Conservation (phyloP, 2,888 invertebrate species). For the Rotaria sp. region DNA sequence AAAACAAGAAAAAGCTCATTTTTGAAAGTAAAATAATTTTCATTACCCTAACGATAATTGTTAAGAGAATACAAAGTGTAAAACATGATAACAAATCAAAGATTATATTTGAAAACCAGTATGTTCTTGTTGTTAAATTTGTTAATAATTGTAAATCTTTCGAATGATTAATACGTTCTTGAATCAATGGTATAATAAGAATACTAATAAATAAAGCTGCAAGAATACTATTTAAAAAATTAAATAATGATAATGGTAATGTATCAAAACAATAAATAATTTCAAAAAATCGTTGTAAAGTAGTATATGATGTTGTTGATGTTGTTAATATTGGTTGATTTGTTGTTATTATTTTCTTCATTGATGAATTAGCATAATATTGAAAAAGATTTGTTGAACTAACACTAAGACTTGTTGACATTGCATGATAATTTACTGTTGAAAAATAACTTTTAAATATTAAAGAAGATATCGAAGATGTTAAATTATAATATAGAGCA, state of each 20-base stretch:
- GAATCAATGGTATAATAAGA: slow-evolving; percentile 25
- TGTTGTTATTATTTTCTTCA: not conserved
- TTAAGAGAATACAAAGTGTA: not conserved
- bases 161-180: slow-evolving; percentile 35
- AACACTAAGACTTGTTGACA: not conserved
- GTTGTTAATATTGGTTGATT: not conserved
- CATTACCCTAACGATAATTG: not conserved
- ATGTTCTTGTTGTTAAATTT: slow-evolving; percentile 25
- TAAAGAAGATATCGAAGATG: not conserved
- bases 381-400: not conserved
- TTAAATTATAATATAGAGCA: not conserved
- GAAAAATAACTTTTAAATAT: not conserved
- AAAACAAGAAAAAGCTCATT: not conserved
- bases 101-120: slow-evolving; percentile 36
- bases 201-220: slow-evolving; percentile 29
- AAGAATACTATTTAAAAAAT: slow-evolving; percentile 29
- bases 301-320: not conserved
- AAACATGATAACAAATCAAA: slow-evolving; percentile 30
- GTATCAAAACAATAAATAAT: slow-evolving; percentile 36
- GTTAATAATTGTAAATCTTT: slow-evolving; percentile 39
- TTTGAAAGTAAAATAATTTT: not conserved
- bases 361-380: not conserved
- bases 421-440: not conserved
- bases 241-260: slow-evolving; percentile 38
- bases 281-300: not conserved